Percentiles rank a stretch among this genome's conserved stretches.
Evolutionary conservation across 2,113 vertebrate genomes (phyloP).

Genomic region (Melanotaenia duboulayi): DNA sequence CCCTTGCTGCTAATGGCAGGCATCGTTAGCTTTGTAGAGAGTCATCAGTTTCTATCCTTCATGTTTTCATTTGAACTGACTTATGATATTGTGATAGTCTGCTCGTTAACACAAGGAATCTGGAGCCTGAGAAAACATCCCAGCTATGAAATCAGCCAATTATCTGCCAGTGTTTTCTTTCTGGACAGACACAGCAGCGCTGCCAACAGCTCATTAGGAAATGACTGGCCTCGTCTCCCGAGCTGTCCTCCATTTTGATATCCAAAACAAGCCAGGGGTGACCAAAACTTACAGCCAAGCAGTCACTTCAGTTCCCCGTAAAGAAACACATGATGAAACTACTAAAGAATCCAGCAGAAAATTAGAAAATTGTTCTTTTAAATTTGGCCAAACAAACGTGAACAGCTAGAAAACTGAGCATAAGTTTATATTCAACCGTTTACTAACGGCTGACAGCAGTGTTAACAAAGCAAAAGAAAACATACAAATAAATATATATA

Average conservation of each 20-base stretch:
- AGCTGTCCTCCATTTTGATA: constrained; percentile 32
- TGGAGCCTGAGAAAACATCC: constrained; percentile 60
- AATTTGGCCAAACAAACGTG: no score
- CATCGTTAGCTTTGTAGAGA: constrained; percentile 56
- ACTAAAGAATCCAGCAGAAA: no score
- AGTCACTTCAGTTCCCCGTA: no score
- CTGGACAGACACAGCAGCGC: constrained; percentile 35
- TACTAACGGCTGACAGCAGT: no score
- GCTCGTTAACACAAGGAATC: constrained; percentile 60
- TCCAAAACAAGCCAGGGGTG: constrained; percentile 14
- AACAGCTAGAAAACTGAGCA: no score
- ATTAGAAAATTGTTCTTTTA: no score
- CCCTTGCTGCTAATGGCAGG: constrained; percentile 37
- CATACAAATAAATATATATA: no score
- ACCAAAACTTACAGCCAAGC: constrained; percentile 4
- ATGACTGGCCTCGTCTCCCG: constrained; percentile 44
- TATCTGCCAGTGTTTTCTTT: constrained; percentile 51
- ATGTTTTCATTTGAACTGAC: constrained; percentile 20
- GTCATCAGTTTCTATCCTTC: constrained; percentile 46
- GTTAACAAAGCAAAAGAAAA: no score
- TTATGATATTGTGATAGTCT: constrained; percentile 50
- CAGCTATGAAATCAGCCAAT: constrained; percentile 63
- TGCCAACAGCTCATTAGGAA: constrained; percentile 53
- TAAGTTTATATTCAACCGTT: no score
- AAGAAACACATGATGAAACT: no score